Percentiles rank a stretch among this genome's conserved stretches.
These are phyloP conservation scores for Drosophila nr. perissopoda DNA, from an alignment of 2,888 invertebrate species.

Conservation along the genomic window DNA sequence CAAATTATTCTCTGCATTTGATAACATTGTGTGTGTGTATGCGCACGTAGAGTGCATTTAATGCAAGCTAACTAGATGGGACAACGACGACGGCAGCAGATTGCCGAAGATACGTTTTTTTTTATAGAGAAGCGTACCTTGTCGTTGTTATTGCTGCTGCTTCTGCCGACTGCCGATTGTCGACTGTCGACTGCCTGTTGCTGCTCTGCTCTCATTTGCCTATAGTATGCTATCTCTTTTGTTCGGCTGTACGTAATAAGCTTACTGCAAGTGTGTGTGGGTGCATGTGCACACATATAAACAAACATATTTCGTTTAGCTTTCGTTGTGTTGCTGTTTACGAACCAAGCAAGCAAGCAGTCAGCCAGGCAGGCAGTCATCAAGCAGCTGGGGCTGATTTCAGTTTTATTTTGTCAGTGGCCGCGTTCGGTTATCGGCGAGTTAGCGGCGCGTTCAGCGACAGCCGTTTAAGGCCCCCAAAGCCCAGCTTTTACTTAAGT, in stretches of 20 bases:
- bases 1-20: conserved; percentile 4
- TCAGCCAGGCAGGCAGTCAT: conserved; percentile 40
- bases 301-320: conserved; percentile 44
- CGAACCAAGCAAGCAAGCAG: conserved; percentile 42
- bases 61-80: conserved; percentile 39
- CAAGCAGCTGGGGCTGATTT: conserved; percentile 56
- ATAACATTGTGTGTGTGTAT: conserved; percentile 8
- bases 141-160: conserved; percentile 20
- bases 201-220: conserved; percentile 58
- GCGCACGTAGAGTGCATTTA: conserved; percentile 33
- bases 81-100: conserved; percentile 48
- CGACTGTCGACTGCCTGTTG: conserved; percentile 53
- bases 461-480: conserved; percentile 43
- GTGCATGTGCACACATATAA: conserved; percentile 34
- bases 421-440: conserved; percentile 65
- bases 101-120: conserved; percentile 41
- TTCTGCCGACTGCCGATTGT: conserved; percentile 9
- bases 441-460: conserved; percentile 43
- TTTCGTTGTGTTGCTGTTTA: conserved; percentile 57
- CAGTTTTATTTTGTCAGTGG: conserved; percentile 67
- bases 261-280: conserved; percentile 64
- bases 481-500: conserved; percentile 54
- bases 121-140: conserved; percentile 18
- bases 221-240: conserved; percentile 46
- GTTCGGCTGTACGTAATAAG: conserved; percentile 59